These are phyloP conservation scores for Hypercompe scribonia DNA, from an alignment of 2,888 invertebrate genomes.

Conservation along the genomic window DNA sequence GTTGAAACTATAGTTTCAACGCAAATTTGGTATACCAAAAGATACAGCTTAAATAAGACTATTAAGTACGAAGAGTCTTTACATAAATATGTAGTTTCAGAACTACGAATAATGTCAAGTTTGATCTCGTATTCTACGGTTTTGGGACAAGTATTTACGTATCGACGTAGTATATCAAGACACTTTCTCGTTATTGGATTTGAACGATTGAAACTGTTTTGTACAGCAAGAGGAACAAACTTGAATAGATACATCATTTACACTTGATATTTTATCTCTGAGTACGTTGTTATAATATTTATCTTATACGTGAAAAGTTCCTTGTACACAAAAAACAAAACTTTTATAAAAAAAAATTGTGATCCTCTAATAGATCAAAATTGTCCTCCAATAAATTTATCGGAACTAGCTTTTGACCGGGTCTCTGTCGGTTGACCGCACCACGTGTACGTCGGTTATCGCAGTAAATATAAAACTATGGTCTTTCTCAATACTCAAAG, in stretches of 20 bases:
- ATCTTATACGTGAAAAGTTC: background rate
- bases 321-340: background rate
- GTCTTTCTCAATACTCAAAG: no score
- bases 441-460: no score
- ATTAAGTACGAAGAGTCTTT: background rate
- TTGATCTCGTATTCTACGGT: slow-evolving; percentile 30
- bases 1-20: background rate
- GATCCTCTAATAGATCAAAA: no score
- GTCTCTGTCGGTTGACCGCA: no score
- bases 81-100: slow-evolving; percentile 29
- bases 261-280: background rate
- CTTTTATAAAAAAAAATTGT: no score
- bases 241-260: background rate
- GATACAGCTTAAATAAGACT: background rate
- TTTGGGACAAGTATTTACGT: slow-evolving; percentile 19
- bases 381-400: no score
- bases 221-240: background rate
- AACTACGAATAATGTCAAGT: slow-evolving; percentile 32
- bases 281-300: background rate
- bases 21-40: no score
- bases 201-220: slow-evolving; percentile 5
- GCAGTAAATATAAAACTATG: no score
- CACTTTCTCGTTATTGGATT: background rate
- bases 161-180: background rate
- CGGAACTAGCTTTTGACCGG: no score